Evolutionary conservation across 2,888 invertebrate species (phyloP).

Genomic region (Scaptomyza reducta): DNA sequence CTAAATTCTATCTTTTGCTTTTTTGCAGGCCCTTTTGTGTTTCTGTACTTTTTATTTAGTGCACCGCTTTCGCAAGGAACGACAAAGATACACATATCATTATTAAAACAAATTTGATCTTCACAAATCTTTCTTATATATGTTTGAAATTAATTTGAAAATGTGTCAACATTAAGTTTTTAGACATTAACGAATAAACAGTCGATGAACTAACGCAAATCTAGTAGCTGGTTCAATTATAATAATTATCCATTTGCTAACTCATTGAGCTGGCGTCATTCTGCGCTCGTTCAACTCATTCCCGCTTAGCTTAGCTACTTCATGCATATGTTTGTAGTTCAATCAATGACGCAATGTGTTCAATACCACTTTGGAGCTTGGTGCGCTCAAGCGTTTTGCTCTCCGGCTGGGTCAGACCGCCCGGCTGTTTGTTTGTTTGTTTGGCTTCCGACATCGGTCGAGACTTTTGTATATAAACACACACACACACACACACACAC

Average conservation of each 20-base stretch:
- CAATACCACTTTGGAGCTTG: conserved; percentile 44
- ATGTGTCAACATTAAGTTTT: conserved; percentile 5
- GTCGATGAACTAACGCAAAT: neutral
- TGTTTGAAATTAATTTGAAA: neutral
- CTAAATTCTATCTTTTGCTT: neutral
- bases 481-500: conserved; percentile 3
- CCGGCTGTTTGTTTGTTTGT: conserved; percentile 62
- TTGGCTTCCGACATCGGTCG: conserved; percentile 64
- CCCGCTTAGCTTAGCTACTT: conserved; percentile 1
- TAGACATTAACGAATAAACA: conserved; percentile 17
- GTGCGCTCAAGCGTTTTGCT: conserved; percentile 22
- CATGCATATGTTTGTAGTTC: conserved; percentile 1
- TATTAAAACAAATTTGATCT: conserved; percentile 49
- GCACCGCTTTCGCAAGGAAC: conserved; percentile 70
- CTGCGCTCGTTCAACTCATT: conserved; percentile 1
- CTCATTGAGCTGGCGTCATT: conserved; percentile 29
- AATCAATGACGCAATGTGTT: conserved; percentile 55
- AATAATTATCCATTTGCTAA: conserved; percentile 9
- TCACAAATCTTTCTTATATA: neutral
- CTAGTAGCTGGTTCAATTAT: conserved; percentile 3
- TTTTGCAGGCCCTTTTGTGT: conserved; percentile 65
- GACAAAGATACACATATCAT: conserved; percentile 51
- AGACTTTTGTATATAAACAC: conserved; percentile 33
- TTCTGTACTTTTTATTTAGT: conserved; percentile 70
- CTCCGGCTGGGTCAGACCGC: conserved; percentile 49